phyloP scores from a whole-genome alignment of 2,888 invertebrate genomes.

The Calephelis perditalis region DNA sequence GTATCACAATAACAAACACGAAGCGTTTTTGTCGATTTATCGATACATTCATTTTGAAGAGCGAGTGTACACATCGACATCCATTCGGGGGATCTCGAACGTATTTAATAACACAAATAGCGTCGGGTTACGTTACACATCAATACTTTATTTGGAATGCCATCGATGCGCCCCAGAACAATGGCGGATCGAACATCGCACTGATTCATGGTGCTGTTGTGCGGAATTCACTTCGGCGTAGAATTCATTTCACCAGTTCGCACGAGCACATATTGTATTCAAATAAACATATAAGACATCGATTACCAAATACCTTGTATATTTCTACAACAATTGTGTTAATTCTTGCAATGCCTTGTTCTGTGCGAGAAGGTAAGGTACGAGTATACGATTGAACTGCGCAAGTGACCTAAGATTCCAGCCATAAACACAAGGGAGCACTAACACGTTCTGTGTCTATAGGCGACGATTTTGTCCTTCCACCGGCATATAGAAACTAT shows the following conservation, averaged over 20 bases:
- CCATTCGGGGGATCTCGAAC: constrained; percentile 10
- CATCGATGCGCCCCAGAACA: not conserved
- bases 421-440: too few species aligned
- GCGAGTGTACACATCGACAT: constrained; percentile 10
- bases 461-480: too few species aligned
- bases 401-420: too few species aligned
- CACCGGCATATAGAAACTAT: too few species aligned
- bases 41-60: constrained; percentile 14
- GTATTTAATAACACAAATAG: constrained; percentile 13
- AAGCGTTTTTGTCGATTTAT: constrained; percentile 9
- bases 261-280: too few species aligned
- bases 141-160: constrained; percentile 11
- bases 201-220: not conserved
- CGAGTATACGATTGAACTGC: too few species aligned
- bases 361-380: too few species aligned
- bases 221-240: not conserved
- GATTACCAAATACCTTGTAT: too few species aligned
- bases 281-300: too few species aligned
- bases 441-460: too few species aligned
- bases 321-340: too few species aligned
- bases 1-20: constrained; percentile 20
- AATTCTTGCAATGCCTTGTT: too few species aligned
- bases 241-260: constrained; percentile 1
- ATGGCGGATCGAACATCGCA: not conserved
- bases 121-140: constrained; percentile 6